Evolutionary conservation across 2,888 invertebrate genomes (phyloP), one percentile per base, ranked within the genome.

Genomic region (Lymantria dispar): DNA sequence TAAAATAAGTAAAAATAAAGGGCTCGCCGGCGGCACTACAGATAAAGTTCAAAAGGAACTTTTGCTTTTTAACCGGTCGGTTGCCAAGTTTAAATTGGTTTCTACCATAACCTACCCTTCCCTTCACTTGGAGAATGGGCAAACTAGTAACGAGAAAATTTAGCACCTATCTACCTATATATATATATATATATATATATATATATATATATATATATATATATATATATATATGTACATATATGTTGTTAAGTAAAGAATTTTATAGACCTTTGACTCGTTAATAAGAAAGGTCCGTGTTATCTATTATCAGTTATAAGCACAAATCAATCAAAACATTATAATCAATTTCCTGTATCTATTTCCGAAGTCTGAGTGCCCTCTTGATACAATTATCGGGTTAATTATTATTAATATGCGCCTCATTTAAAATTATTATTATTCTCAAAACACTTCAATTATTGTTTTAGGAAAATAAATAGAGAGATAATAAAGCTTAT

Each of bases 81-180:
- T 82, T 78, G 78, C 78, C 76, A 87, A 88, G 81, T 87, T 87
- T 87, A 87, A 88, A 88, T 89, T 88, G 85, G 85, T 86, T 87
- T 85, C 72, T 68, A 77, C 76, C 58, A 66, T 61, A 78, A 76
- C 75, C 77, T 71, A 74, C 71, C 73, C 73, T 71, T 69, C 59
- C 22, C 22, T 33, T 33, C 33, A 53, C 50, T 56, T 64, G 59
- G 70, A 70, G 75, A 80, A 84, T 82, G 78, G 74, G 75, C 71
- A 77, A 82, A 83, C 84, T 85, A 83, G 78, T 78, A 78, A 76
- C 70, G 73, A 78, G 78, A 79, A 74, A 76, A 74, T 76, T 73
- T 69, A 56, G 66, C 66, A 22, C 22, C 22, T 22, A 22, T 22
- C 22, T 22, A 22, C 22, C 22, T 22, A 22, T 5, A 22, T 22